Base-by-base conservation (phyloP, 2,888 invertebrate genomes). In the Megaustenia siamemsis region DNA sequence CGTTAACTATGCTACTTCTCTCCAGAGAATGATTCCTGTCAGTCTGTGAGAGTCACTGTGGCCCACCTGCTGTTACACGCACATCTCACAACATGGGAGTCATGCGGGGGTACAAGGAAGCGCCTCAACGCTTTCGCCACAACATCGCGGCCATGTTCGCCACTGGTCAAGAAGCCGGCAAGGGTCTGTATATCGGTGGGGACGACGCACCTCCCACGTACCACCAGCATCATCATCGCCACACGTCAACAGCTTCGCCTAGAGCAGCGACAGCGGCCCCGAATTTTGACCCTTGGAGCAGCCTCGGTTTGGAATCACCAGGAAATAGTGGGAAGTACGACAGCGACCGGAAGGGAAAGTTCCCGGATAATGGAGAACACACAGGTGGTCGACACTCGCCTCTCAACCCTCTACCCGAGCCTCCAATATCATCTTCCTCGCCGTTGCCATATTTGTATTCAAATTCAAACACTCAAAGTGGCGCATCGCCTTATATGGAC, bases 131-230 rank as follows among this genome's bases (percentile, higher is more conserved):
- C 38, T 66, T 82, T 35, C 82, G 69, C 3, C 32, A 77, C 38
- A 53, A 49, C 53, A 32, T 60, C 32, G n/a, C 49, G 3, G n/a
- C 56, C 8, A 38, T 40, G 73, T 53, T 56, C 40, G 60, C 81
- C 4, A 32, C 66, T 15, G 43, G 40, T 32, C 83, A 79, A 24
- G 68, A 84, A n/a, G 81, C 77, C 38, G 86, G 86, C 66, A 86
- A 84, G 49, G 86, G 86, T 8, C 63, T 82, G 10, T 86, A 77
- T 82, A 84, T 86, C 56, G 86, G 86, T 38, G 82, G 82, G n/a
- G 73, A 78, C 21, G 79, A 83, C 45, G 45, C 53, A 35, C 49
- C 21, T 10, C 83, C 83, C 49, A 35, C 75, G n/a, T 40, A 49
- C 49, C 45, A 60, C 21, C 71, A 63, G 73, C 78, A 35, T 69